Percentiles rank a stretch among this genome's conserved stretches.
Evolutionary conservation across 2,888 invertebrate species (phyloP).

Genomic region (Scaptomyza tumidula): DNA sequence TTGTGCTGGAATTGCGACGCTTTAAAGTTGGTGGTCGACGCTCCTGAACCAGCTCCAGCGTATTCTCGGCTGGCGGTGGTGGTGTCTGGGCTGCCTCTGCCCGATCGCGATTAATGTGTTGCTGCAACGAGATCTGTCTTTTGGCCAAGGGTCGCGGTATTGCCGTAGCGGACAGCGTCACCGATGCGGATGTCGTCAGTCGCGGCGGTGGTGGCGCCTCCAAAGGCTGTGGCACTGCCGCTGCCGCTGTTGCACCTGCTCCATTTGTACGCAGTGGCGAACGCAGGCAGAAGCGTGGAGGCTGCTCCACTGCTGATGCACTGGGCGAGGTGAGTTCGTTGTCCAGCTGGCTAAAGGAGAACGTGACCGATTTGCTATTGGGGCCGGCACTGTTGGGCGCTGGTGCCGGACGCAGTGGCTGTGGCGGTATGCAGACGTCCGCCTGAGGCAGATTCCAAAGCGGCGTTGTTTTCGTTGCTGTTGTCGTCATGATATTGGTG

Average conservation of each 20-base stretch:
- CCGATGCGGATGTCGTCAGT: slow-evolving; percentile 67
- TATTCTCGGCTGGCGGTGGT: neutral
- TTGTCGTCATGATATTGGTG: neutral
- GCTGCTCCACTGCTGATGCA: slow-evolving; percentile 27
- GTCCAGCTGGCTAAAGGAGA: slow-evolving; percentile 70
- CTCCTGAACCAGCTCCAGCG: slow-evolving; percentile 16
- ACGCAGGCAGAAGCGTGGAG: slow-evolving; percentile 62
- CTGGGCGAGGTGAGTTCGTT: slow-evolving; percentile 48
- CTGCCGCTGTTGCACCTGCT: neutral
- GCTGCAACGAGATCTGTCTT: slow-evolving; percentile 79
- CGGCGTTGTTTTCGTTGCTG: slow-evolving; percentile 75
- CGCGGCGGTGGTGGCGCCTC: slow-evolving; percentile 77
- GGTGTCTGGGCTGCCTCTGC: slow-evolving; percentile 15
- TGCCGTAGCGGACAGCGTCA: slow-evolving; percentile 69
- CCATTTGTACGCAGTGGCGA: slow-evolving; percentile 22
- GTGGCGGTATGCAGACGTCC: slow-evolving; percentile 86
- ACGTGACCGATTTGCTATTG: slow-evolving; percentile 76
- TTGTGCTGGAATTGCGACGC: slow-evolving; percentile 81
- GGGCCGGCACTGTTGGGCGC: slow-evolving; percentile 73
- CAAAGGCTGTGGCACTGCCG: slow-evolving; percentile 63
- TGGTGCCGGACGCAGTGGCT: slow-evolving; percentile 88
- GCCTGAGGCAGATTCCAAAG: slow-evolving; percentile 83
- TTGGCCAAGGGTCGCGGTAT: slow-evolving; percentile 83
- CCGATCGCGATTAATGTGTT: slow-evolving; percentile 55
- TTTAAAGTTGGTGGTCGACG: slow-evolving; percentile 56